These are phyloP conservation scores for Etheostoma perlongum DNA, from an alignment of 2,797 vertebrate genomes.

Conservation along the genomic window DNA sequence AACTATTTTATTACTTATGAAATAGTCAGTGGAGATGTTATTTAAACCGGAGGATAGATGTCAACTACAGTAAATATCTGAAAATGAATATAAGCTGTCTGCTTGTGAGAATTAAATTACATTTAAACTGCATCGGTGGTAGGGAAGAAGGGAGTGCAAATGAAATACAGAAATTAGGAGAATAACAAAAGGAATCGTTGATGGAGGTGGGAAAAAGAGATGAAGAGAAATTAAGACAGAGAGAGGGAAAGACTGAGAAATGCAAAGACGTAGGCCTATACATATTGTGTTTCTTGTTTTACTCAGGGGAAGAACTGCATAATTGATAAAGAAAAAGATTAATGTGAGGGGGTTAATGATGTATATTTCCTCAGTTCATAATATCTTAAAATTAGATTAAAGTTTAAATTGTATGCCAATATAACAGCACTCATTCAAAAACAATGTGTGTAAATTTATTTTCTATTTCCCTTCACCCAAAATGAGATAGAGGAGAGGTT, in stretches of 20 bases:
- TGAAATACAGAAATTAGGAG: constrained; percentile 13
- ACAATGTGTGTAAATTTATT: constrained; percentile 27
- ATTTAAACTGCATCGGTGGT: constrained; percentile 19
- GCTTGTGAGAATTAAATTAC: constrained; percentile 23
- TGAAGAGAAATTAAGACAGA: constrained; percentile 31
- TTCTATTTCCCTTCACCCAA: constrained; percentile 1
- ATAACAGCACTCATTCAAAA: constrained; percentile 45
- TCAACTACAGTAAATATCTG: constrained; percentile 10
- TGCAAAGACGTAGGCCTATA: constrained; percentile 18
- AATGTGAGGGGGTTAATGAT: constrained; percentile 38
- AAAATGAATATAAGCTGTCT: constrained; percentile 12
- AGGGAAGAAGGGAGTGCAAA: background rate
- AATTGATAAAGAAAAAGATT: constrained; percentile 64
- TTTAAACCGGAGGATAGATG: background rate
- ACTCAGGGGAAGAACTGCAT: constrained; percentile 51
- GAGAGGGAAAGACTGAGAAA: background rate
- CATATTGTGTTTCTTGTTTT: constrained; percentile 23
- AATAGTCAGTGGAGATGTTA: constrained; percentile 5
- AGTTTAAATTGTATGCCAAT: constrained; percentile 43
- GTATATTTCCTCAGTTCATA: constrained; percentile 37
- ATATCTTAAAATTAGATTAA: constrained; percentile 61
- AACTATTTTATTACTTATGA: constrained; percentile 7
- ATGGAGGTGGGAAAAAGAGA: constrained; percentile 14
- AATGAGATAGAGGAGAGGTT: background rate
- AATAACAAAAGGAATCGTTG: constrained; percentile 12